These are phyloP conservation scores for Ophioderma brevispina DNA, from an alignment of 35 echinoderm and acorn worm species.

Conservation along the genomic window DNA sequence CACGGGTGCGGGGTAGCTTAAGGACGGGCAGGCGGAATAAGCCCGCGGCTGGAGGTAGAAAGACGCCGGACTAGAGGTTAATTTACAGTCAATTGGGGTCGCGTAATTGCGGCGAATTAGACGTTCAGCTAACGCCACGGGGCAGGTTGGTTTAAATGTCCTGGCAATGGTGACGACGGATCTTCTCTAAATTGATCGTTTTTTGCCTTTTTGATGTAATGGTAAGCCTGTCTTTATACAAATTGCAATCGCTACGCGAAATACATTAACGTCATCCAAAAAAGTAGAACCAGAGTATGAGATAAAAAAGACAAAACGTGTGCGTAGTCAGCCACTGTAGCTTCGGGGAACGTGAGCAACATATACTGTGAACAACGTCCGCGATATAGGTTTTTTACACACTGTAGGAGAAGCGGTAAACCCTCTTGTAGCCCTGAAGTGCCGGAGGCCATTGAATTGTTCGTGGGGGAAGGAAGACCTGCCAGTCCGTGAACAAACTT, in stretches of 20 bases:
- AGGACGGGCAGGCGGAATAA: neutral
- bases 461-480: slow-evolving; percentile 21
- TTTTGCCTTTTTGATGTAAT: neutral
- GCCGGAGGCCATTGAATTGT: slow-evolving; percentile 13
- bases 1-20: slow-evolving; percentile 10
- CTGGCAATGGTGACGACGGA: neutral
- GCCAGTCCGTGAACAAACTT: slow-evolving; percentile 34
- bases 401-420: neutral
- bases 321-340: neutral
- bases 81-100: too few relatives aligned
- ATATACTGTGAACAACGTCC: neutral
- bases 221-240: neutral
- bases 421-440: slow-evolving; percentile 14
- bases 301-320: neutral
- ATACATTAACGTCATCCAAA: neutral
- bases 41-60: neutral
- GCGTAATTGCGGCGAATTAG: neutral
- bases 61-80: neutral
- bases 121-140: neutral
- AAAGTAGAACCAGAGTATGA: neutral
- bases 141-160: slow-evolving; percentile 5
- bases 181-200: slow-evolving; percentile 8
- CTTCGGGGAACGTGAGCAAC: neutral
- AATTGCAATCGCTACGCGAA: neutral
- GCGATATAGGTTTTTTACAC: neutral